These are phyloP conservation scores for Plutella xylostella DNA, from an alignment of 2,888 invertebrate species.

Conservation along the genomic window DNA sequence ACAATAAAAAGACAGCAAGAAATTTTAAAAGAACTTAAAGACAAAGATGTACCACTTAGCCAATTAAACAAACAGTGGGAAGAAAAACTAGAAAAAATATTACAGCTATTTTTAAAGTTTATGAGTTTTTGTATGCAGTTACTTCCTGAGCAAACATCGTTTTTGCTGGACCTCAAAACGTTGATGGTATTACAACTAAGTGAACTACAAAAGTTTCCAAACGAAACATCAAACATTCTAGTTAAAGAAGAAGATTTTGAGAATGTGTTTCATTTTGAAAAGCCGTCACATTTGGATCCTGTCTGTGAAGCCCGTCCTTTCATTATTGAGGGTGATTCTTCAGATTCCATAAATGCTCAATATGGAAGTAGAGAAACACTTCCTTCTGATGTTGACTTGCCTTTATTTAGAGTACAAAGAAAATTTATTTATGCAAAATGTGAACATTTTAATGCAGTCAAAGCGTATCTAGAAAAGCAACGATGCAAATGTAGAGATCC, in stretches of 20 bases:
- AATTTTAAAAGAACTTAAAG: slow-evolving; percentile 29
- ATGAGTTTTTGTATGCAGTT: slow-evolving; percentile 50
- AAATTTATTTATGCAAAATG: slow-evolving; percentile 54
- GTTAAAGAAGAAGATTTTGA: slow-evolving; percentile 27
- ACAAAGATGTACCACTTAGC: slow-evolving; percentile 29
- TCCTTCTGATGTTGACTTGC: slow-evolving; percentile 40
- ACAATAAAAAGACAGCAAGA: slow-evolving; percentile 37
- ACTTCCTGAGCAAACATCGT: slow-evolving; percentile 52
- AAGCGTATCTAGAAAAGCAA: slow-evolving; percentile 35
- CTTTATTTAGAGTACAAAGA: slow-evolving; percentile 37
- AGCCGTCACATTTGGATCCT: slow-evolving; percentile 4
- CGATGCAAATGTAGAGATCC: slow-evolving; percentile 34
- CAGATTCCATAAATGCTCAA: slow-evolving; percentile 25
- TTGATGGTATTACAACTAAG: slow-evolving; percentile 53
- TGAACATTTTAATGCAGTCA: slow-evolving; percentile 43
- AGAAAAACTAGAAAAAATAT: slow-evolving; percentile 46
- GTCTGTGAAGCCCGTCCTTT: slow-evolving; percentile 36
- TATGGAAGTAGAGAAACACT: slow-evolving; percentile 51
- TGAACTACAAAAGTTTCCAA: slow-evolving; percentile 44
- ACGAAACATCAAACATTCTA: slow-evolving; percentile 29
- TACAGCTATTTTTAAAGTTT: slow-evolving; percentile 51
- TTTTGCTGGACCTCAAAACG: slow-evolving; percentile 52
- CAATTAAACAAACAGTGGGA: slow-evolving; percentile 49
- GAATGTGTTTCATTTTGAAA: slow-evolving; percentile 36
- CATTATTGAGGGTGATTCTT: slow-evolving; percentile 38